phyloP scores from a whole-genome alignment of 1,140 invertebrate species.

The Drosophila saltans region DNA sequence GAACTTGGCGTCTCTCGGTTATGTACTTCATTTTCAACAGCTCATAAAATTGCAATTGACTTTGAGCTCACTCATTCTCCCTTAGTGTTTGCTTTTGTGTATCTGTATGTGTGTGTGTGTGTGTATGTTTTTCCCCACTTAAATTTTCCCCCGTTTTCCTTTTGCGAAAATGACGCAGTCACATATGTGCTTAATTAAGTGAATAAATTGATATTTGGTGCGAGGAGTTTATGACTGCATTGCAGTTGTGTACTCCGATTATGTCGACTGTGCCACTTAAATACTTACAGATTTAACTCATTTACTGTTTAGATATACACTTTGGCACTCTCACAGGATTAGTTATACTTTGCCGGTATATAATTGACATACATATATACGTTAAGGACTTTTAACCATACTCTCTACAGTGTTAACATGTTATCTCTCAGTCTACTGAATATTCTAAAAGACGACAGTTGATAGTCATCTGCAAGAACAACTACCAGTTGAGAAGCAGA shows the following conservation, averaged over 20 bases:
- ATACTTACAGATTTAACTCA: conserved; percentile 35
- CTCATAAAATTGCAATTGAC: conserved; percentile 80
- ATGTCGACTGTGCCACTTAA: conserved; percentile 40
- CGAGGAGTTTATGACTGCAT: conserved; percentile 75
- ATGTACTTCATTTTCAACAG: conserved; percentile 76
- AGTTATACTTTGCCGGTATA: background rate
- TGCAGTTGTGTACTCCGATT: conserved; percentile 63
- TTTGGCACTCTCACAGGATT: conserved; percentile 16
- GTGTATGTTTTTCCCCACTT: background rate
- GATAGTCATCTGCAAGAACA: too few species aligned
- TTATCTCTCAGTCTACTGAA: too few species aligned
- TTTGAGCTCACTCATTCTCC: conserved; percentile 51
- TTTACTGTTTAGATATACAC: conserved; percentile 37
- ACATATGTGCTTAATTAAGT: conserved; percentile 79
- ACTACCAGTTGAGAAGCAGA: too few species aligned
- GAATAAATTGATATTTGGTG: conserved; percentile 79
- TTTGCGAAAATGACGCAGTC: conserved; percentile 70
- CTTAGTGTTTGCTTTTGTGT: background rate
- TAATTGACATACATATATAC: background rate
- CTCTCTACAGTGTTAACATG: background rate
- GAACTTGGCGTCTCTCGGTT: conserved; percentile 38
- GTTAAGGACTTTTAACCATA: conserved; percentile 20
- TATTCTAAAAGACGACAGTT: too few species aligned
- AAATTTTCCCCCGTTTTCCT: conserved; percentile 1
- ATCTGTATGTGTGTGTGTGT: conserved; percentile 16